These are phyloP conservation scores for Sebastes hubbsi DNA, from an alignment of 2,797 vertebrate species.

Conservation along the genomic window DNA sequence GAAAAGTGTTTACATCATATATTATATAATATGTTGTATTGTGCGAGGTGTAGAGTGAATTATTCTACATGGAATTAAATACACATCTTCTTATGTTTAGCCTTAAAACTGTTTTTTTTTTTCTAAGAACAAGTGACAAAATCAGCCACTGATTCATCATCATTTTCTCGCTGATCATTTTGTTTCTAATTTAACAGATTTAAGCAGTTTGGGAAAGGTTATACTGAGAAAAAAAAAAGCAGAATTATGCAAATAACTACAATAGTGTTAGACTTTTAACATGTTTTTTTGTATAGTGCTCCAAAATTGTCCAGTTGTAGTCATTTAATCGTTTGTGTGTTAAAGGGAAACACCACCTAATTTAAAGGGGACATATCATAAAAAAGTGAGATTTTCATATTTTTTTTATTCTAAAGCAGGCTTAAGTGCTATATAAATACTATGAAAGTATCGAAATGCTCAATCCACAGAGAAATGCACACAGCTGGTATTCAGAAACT, in stretches of 20 bases:
- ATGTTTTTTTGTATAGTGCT: neutral
- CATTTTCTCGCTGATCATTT: rapidly evolving
- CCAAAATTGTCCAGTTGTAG: neutral
- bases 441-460: too few species aligned
- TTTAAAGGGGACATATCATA: too few species aligned
- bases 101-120: neutral
- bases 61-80: neutral
- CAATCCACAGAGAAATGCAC: too few species aligned
- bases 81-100: neutral
- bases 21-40: neutral
- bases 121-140: neutral
- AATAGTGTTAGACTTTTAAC: too few species aligned
- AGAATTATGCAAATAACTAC: neutral
- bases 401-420: too few species aligned
- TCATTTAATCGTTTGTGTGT: neutral
- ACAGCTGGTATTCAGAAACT: too few species aligned
- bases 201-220: neutral
- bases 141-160: neutral
- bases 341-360: too few species aligned
- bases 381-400: too few species aligned
- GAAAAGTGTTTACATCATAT: neutral
- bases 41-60: neutral
- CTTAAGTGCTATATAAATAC: too few species aligned
- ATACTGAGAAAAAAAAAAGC: neutral
- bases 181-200: neutral